Percentiles rank a stretch among this genome's conserved stretches.
Conservation (phyloP, 2,888 invertebrate genomes). For the Mechanitis mazaeus region DNA sequence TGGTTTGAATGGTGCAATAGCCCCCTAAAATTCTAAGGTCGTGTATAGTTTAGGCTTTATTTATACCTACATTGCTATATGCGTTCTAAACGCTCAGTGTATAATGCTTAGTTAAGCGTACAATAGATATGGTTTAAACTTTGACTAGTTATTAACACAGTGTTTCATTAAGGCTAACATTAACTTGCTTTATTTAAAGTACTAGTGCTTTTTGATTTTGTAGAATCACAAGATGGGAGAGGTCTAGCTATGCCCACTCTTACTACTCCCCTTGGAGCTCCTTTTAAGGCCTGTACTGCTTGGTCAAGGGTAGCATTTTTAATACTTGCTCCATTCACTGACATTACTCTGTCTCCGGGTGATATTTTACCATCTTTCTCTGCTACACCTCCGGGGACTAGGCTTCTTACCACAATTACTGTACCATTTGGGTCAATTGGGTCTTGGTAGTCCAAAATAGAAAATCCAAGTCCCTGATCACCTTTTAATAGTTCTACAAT, state of each 20-base stretch:
- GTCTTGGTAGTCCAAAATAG: conserved; percentile 98
- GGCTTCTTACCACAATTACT: conserved; percentile 96
- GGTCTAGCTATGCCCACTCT: conserved; percentile 94
- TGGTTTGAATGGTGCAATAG: conserved; percentile 32
- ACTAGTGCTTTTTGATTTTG: conserved; percentile 63
- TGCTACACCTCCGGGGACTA: conserved; percentile 99
- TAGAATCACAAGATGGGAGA: conserved; percentile 69
- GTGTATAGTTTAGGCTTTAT: conserved; percentile 26
- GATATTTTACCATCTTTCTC: conserved; percentile 95
- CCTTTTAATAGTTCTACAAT: conserved; percentile 94
- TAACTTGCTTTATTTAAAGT: conserved; percentile 65
- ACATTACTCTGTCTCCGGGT: conserved; percentile 95
- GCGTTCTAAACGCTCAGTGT: conserved; percentile 41
- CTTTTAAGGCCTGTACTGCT: conserved; percentile 96
- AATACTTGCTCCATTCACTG: conserved; percentile 93
- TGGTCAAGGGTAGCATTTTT: conserved; percentile 95
- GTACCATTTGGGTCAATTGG: conserved; percentile 96
- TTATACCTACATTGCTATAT: conserved; percentile 17
- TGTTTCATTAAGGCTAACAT: conserved; percentile 40
- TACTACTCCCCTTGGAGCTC: conserved; percentile 92
- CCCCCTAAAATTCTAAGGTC: conserved; percentile 13
- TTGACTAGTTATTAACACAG: conserved; percentile 60
- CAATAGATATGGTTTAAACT: conserved; percentile 63
- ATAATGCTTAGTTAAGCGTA: conserved; percentile 44
- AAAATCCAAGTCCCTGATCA: conserved; percentile 97